Percentiles rank a stretch among this genome's conserved stretches.
Conservation (phyloP, 2,797 vertebrate genomes). For the Lagorchestes hirsutus region DNA sequence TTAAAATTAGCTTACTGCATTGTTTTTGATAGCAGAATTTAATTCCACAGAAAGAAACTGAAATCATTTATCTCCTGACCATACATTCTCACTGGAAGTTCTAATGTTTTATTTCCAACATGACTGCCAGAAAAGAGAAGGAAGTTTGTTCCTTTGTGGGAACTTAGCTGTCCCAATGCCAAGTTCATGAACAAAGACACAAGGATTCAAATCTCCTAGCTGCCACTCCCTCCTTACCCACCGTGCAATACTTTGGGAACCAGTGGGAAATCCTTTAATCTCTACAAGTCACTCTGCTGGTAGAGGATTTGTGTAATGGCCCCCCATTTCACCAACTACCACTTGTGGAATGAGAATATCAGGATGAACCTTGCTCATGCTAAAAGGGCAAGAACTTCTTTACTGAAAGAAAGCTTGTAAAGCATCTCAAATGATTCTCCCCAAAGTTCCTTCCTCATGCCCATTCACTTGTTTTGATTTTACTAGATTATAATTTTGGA, state of each 20-base stretch:
- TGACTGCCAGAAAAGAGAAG: background rate
- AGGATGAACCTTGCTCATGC: background rate
- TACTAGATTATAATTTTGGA: background rate
- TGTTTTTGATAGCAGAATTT: slow-evolving; percentile 48
- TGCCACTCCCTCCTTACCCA: background rate
- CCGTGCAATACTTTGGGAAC: background rate
- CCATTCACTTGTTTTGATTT: background rate
- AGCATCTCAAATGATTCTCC: background rate
- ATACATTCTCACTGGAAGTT: slow-evolving; percentile 51
- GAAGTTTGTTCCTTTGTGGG: background rate
- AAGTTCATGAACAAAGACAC: background rate
- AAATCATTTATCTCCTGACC: background rate
- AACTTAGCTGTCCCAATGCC: background rate
- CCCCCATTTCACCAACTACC: background rate
- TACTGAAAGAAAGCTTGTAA: background rate
- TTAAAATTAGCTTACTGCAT: slow-evolving; percentile 64
- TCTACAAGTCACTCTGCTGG: background rate
- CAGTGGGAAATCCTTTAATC: background rate
- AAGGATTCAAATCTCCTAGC: background rate
- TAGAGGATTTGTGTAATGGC: background rate
- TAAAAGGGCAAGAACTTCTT: background rate
- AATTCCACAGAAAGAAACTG: slow-evolving; percentile 18
- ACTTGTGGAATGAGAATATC: background rate
- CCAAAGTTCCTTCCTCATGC: background rate
- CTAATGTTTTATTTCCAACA: background rate